These are phyloP conservation scores for Tapera naevia DNA, from an alignment of 2,797 vertebrate genomes.

Conservation along the genomic window DNA sequence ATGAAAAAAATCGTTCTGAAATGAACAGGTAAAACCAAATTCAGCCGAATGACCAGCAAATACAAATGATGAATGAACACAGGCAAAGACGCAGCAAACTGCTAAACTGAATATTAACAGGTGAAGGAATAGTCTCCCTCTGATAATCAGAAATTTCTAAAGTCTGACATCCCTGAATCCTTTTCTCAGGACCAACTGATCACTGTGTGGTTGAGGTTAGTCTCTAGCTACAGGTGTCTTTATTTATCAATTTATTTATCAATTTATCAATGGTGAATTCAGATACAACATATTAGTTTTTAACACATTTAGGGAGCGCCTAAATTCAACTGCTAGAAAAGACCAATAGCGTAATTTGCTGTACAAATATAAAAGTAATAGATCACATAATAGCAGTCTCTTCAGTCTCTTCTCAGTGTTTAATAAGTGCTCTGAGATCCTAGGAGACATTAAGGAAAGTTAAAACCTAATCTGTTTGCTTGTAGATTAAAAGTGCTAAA, in stretches of 20 bases:
- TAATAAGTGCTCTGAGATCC: not conserved
- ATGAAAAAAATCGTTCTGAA: not conserved
- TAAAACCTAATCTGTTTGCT: not conserved
- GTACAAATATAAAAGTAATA: not conserved
- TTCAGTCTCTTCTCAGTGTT: not conserved
- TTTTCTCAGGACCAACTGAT: not conserved
- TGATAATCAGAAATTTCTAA: not conserved
- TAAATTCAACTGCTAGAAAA: not conserved
- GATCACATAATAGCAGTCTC: not conserved
- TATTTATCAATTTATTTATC: not conserved
- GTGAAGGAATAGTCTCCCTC: not conserved
- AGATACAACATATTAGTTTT: not conserved
- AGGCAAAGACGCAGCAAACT: not conserved
- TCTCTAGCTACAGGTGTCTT: not conserved
- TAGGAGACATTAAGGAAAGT: not conserved
- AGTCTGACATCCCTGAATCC: not conserved
- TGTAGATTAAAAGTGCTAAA: not conserved
- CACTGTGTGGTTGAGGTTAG: not conserved
- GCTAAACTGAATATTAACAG: not conserved
- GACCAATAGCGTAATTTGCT: not conserved
- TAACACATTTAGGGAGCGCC: not conserved
- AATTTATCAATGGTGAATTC: not conserved
- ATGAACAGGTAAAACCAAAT: not conserved
- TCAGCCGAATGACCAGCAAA: not conserved
- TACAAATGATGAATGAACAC: rapidly evolving